Evolutionary conservation across 2,888 invertebrate species (phyloP), one percentile per base, ranked within the genome.

Genomic region (Acanthacorydalis orientalis): DNA sequence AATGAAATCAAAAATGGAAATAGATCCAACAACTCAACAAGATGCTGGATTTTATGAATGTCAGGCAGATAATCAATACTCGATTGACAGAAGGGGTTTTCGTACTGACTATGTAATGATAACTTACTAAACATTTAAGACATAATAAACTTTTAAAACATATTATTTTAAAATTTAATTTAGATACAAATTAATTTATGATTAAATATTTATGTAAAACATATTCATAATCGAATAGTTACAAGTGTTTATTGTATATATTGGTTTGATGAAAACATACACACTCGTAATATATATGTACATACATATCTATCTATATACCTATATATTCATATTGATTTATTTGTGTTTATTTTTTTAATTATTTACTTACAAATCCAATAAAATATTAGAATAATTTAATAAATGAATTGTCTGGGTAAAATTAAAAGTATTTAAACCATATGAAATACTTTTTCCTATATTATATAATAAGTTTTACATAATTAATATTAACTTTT

Each of bases 11-110:
- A 81, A 80, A 64, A 77, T 81, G 77, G 80, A 81, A 65, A 81
- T 81, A 40, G 80, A 80, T 60, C 80, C 81, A 11, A 78, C 80
- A 1, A 78, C 80, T 7, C 80, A 80, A 60, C 78, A 78, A 63
- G 80, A 81, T 60, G 78, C 78, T 2, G 80, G 80, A 10, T 78
- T 75, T 56, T 82, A 80, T 60, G 79, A 80, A 59, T 82, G 81
- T 55, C 77, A 79, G 57, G 80, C 80, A 1, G 79, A 80, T 56
- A 81, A 81, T 63, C 77, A 80, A 60, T 80, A 79, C 56, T 69
- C 80, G 4, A 75, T 80, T 42, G 80, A 81, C 59, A 70, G 73
- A 51, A 67, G 78, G 52, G 77, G 78, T 45, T 81, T 81, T 57
- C 65, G 80, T 55, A 80, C 80, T 12, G 80, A 80, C 55, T 73